Percentiles rank a stretch among this genome's conserved stretches.
Conservation (phyloP, 2,888 invertebrate species). For the Notodonta dromedarius region DNA sequence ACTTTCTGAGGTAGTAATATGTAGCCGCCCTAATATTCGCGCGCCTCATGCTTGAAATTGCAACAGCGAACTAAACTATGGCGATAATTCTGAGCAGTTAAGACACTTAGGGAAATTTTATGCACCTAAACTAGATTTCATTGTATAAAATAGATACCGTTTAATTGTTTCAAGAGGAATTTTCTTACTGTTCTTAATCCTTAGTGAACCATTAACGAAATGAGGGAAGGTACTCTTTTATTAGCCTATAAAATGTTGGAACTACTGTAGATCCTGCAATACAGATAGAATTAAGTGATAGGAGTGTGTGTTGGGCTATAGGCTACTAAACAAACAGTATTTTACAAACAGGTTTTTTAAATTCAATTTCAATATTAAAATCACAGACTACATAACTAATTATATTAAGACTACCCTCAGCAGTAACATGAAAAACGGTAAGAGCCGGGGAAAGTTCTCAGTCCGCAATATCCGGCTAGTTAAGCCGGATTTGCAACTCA, state of each 20-base stretch:
- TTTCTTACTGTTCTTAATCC: too few species aligned
- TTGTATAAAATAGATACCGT: constrained; percentile 22
- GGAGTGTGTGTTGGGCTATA: too few species aligned
- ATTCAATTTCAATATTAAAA: background rate
- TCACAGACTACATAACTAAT: constrained; percentile 23
- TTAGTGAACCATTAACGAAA: too few species aligned
- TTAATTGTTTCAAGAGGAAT: background rate
- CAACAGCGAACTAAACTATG: constrained; percentile 32
- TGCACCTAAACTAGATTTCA: constrained; percentile 38
- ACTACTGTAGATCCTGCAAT: too few species aligned
- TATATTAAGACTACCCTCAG: constrained; percentile 41
- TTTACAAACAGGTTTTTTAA: background rate
- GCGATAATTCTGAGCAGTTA: constrained; percentile 38
- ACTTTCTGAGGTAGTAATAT: background rate
- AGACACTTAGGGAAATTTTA: constrained; percentile 37
- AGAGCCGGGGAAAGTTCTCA: constrained; percentile 62
- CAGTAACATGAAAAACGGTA: constrained; percentile 66
- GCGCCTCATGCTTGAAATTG: constrained; percentile 50
- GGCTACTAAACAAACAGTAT: too few species aligned
- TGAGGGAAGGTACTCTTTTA: too few species aligned
- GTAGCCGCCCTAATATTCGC: constrained; percentile 10
- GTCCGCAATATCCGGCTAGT: constrained; percentile 61
- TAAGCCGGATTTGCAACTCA: constrained; percentile 79
- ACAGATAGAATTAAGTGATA: background rate
- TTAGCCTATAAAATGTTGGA: too few species aligned